A percentile compares a stretch with the other conserved stretches of the same genome.
Evolutionary conservation across 2,888 invertebrate genomes (phyloP).

Genomic region (Minunthozetes semirufus): DNA sequence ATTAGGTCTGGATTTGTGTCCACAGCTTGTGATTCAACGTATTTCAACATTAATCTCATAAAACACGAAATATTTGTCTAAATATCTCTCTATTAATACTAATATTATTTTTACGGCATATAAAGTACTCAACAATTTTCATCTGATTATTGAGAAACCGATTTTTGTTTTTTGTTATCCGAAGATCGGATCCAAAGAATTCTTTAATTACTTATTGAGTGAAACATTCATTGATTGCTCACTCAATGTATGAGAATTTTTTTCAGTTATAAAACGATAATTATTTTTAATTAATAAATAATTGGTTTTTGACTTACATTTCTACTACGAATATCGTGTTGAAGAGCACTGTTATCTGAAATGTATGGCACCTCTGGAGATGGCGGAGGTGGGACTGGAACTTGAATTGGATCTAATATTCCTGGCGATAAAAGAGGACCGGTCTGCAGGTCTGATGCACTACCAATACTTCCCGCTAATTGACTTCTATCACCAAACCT

Average conservation of each 20-base stretch:
- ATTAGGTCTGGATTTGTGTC: background rate
- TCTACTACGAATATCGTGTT: background rate
- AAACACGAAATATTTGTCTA: background rate
- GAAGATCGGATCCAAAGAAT: too few species aligned
- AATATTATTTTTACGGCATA: too few species aligned
- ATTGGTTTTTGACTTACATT: background rate
- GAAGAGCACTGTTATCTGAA: background rate
- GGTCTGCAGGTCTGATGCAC: background rate
- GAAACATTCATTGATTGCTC: too few species aligned
- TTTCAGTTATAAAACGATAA: too few species aligned
- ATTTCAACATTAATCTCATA: background rate
- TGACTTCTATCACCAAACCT: slow-evolving; percentile 38
- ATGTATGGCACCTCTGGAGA: slow-evolving; percentile 56
- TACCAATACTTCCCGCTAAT: slow-evolving; percentile 53
- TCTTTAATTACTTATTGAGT: too few species aligned
- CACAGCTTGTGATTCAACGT: background rate
- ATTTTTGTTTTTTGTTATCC: too few species aligned
- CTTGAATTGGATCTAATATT: slow-evolving; percentile 33
- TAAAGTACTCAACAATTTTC: too few species aligned
- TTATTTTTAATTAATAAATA: too few species aligned
- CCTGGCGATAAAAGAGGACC: slow-evolving; percentile 32
- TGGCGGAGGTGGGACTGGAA: slow-evolving; percentile 48
- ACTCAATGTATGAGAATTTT: too few species aligned
- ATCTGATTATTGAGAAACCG: too few species aligned
- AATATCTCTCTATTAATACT: too few species aligned